Percentiles rank a stretch among this genome's conserved stretches.
phyloP scores from a whole-genome alignment of 2,888 invertebrate genomes.

The Campaea margaritaria region DNA sequence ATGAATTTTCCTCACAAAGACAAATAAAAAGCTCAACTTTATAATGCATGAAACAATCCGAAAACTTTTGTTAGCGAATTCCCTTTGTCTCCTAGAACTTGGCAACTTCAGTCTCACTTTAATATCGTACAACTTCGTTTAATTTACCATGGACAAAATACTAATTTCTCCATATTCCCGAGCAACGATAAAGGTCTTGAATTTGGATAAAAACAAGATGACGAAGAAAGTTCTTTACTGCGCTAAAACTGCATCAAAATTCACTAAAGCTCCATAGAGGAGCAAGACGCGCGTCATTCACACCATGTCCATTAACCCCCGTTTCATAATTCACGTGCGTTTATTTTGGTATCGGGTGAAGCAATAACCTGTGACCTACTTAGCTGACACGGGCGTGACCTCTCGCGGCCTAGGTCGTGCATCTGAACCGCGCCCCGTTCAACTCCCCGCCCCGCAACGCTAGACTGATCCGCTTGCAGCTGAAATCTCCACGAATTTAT shows the following conservation, averaged over 20 bases:
- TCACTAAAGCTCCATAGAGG: neutral
- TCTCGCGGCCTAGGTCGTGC: conserved; percentile 68
- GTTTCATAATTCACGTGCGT: conserved; percentile 49
- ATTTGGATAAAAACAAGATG: no score
- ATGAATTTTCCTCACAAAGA: neutral
- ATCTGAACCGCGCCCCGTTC: conserved; percentile 39
- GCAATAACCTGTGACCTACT: conserved; percentile 77
- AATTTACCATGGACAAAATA: no score
- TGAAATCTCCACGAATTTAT: conserved; percentile 42
- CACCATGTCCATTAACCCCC: conserved; percentile 13
- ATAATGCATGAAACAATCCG: no score
- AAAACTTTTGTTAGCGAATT: no score
- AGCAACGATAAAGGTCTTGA: no score
- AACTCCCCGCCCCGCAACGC: conserved; percentile 15
- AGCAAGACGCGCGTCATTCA: conserved; percentile 2
- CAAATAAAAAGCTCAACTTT: no score
- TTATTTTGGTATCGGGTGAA: conserved; percentile 70
- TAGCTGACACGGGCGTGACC: conserved; percentile 76
- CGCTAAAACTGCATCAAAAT: neutral
- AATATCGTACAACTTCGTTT: no score
- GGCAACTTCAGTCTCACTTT: no score
- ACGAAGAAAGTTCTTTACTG: no score
- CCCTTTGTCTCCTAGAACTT: no score
- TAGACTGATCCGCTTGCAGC: conserved; percentile 46
- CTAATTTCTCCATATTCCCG: no score